phyloP scores from a whole-genome alignment of 2,797 vertebrate genomes.

The Emys orbicularis region DNA sequence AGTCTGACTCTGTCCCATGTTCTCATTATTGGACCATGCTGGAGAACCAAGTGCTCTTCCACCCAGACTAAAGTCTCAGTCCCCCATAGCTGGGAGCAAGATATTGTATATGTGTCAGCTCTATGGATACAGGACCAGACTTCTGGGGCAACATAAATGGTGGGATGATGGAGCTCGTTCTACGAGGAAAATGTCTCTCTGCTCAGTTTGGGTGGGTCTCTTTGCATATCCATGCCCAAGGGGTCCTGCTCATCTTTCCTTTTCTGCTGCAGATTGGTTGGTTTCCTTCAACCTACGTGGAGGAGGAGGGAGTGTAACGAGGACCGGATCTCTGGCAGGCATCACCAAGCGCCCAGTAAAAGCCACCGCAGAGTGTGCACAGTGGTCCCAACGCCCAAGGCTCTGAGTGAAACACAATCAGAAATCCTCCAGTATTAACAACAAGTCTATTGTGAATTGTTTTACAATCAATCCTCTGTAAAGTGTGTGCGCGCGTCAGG shows the following conservation, averaged over 20 bases:
- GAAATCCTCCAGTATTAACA: conserved; percentile 35
- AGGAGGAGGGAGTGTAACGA: conserved; percentile 95
- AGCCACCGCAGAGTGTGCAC: conserved; percentile 61
- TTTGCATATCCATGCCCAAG: background rate
- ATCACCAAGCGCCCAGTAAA: background rate
- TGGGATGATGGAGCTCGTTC: background rate
- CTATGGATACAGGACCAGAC: fast-evolving
- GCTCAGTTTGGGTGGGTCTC: fast-evolving
- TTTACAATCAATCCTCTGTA: background rate
- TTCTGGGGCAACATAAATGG: fast-evolving
- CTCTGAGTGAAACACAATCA: background rate
- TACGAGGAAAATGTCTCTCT: background rate
- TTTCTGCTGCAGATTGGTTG: conserved; percentile 91
- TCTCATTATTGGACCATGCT: background rate
- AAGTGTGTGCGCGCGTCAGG: background rate
- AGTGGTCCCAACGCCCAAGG: conserved; percentile 24
- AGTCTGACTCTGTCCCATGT: background rate
- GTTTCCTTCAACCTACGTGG: conserved; percentile 98
- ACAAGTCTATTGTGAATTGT: background rate
- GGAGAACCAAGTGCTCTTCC: background rate
- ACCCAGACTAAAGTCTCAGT: background rate
- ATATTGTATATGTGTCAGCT: fast-evolving
- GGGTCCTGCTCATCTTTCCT: background rate
- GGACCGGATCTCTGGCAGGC: background rate
- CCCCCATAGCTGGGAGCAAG: fast-evolving